phyloP scores from a whole-genome alignment of 2,888 invertebrate genomes.

The Priocnemis perturbator region DNA sequence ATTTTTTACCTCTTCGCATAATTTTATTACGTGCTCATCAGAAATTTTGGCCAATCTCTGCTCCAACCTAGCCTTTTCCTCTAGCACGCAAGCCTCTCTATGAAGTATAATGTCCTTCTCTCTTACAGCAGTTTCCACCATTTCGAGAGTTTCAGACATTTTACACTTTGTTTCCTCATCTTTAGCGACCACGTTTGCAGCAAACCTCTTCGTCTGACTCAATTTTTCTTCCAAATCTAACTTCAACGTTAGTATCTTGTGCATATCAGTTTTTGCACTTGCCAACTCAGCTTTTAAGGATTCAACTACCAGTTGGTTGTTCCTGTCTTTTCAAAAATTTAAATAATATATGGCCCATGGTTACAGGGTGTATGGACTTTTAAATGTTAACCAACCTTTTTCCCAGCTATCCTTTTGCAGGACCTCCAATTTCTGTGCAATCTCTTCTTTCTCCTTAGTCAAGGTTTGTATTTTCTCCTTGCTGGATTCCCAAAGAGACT shows the following conservation, averaged over 20 bases:
- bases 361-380: neutral
- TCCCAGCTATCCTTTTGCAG: slow-evolving; percentile 49
- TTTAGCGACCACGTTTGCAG: slow-evolving; percentile 73
- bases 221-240: slow-evolving; percentile 74
- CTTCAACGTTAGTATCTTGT: slow-evolving; percentile 50
- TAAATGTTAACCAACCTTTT: slow-evolving; percentile 53
- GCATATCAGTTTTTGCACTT: slow-evolving; percentile 64
- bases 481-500: slow-evolving; percentile 68
- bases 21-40: slow-evolving; percentile 59
- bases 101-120: slow-evolving; percentile 78
- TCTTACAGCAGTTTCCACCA: slow-evolving; percentile 78
- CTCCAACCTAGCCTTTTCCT: slow-evolving; percentile 63
- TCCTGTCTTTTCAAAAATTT: slow-evolving; percentile 51
- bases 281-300: slow-evolving; percentile 59
- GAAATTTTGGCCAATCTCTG: slow-evolving; percentile 53
- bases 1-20: slow-evolving; percentile 79
- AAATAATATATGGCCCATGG: slow-evolving; percentile 19
- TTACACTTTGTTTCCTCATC: slow-evolving; percentile 77
- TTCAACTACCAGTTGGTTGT: slow-evolving; percentile 49
- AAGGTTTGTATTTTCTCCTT: slow-evolving; percentile 76
- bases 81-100: slow-evolving; percentile 72
- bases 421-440: slow-evolving; percentile 61
- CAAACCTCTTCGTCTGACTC: slow-evolving; percentile 69
- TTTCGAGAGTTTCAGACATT: slow-evolving; percentile 78
- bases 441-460: slow-evolving; percentile 76